A percentile compares a stretch with the other conserved stretches of the same genome.
Evolutionary conservation across 1,140 invertebrate species (phyloP).

Genomic region (Zophobas atratus): DNA sequence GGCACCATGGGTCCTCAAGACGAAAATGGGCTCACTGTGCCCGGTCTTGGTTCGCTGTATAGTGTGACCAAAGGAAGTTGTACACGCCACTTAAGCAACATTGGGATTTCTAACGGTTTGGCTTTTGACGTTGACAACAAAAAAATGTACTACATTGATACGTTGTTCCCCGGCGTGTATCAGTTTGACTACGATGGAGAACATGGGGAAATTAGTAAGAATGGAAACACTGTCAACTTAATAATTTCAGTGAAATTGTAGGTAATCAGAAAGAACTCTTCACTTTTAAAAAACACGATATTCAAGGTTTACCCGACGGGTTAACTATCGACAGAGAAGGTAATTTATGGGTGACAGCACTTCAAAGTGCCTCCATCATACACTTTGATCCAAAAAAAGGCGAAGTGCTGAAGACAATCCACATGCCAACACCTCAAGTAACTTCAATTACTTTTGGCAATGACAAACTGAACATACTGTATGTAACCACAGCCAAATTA

Average conservation of each 20-base stretch:
- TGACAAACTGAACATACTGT: constrained; percentile 25
- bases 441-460: constrained; percentile 25
- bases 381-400: constrained; percentile 63
- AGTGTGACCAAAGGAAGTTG: constrained; percentile 67
- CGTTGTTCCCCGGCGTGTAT: constrained; percentile 73
- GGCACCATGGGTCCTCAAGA: constrained; percentile 79
- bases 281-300: constrained; percentile 53
- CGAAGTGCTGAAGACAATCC: constrained; percentile 51
- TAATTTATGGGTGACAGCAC: constrained; percentile 77
- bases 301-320: constrained; percentile 73
- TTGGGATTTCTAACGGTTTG: constrained; percentile 55
- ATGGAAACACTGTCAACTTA: background rate
- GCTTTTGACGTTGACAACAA: constrained; percentile 62
- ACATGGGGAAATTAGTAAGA: constrained; percentile 77
- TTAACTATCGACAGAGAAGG: constrained; percentile 79
- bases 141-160: constrained; percentile 84
- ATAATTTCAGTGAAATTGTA: constrained; percentile 27
- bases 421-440: constrained; percentile 39
- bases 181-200: constrained; percentile 79
- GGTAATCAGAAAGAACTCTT: constrained; percentile 55
- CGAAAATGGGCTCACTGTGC: constrained; percentile 69
- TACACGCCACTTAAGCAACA: constrained; percentile 40
- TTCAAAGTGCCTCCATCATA: constrained; percentile 63
- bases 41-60: constrained; percentile 74
- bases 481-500: constrained; percentile 43